Base-by-base conservation (phyloP, 2,888 invertebrate genomes). In the Drosophila kuntzei region DNA sequence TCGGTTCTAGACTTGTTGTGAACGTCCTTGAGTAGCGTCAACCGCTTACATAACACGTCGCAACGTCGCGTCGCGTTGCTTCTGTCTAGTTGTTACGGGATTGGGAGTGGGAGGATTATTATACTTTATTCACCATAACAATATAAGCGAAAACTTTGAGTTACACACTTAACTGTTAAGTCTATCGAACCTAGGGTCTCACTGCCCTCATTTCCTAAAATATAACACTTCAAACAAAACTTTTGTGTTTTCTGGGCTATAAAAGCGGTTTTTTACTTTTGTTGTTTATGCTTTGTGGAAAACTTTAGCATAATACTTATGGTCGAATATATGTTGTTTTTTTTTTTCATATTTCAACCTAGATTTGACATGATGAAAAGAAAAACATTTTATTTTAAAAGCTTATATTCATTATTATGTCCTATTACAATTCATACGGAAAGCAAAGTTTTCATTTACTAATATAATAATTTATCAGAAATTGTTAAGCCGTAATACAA, bases 41-140 rank as follows among this genome's bases (percentile, higher is more conserved):
- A 59, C 18, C 46, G 62, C 68, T 83, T 87, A 83, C 71, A 85
- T 84, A 84, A 87, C 57, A 41, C 55, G 16, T 27, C 41, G 37
- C 9, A n/a, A 43, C 50, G 25, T 58, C 44, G 46, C 50, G 25
- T 58, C 44, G 57, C 27, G 14, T 44, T 47, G 49, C 46, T 8
- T 37, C 34, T 39, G 20, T 34, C 9, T 51, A 32, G 27, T n/a
- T 51, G 34, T 46, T 36, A 39, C 34, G 5, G 12, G 39, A 55
- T 29, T n/a, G n/a, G n/a, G n/a, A n/a, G 47, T 55, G 62, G 41
- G 57, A 20, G 18, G 51, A 69, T 69, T 80, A 83, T 80, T 69
- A 83, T 36, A 59, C 59, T 73, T 59, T 59, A 62, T 67, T 50
- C 44, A 32, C 22, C 18, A 64, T 70, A 55, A 62, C 32, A 53